Evolutionary conservation across 2,888 invertebrate species (phyloP).

Genomic region (Tachina grossa): DNA sequence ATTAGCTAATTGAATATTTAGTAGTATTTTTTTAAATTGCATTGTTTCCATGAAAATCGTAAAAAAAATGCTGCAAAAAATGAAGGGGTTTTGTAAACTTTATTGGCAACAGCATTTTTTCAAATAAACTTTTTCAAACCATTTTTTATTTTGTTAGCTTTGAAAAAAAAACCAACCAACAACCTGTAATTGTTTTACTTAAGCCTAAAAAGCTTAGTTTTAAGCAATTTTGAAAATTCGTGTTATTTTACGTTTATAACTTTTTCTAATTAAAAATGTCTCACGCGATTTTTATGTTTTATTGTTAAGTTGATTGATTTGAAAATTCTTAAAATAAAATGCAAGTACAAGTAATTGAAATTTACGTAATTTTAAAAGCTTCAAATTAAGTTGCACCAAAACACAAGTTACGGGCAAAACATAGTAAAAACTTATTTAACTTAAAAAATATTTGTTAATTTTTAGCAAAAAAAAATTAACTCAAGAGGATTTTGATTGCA

Average conservation of each 20-base stretch:
- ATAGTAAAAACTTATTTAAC: not conserved
- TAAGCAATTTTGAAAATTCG: conserved; percentile 38
- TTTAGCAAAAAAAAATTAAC: not conserved
- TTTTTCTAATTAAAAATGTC: conserved; percentile 61
- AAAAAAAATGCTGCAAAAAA: not conserved
- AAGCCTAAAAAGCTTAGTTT: conserved; percentile 16
- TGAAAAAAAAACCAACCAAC: not conserved
- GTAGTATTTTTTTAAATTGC: not conserved
- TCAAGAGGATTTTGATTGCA: no score
- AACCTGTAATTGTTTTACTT: conserved; percentile 20
- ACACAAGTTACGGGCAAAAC: no score
- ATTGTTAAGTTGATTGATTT: conserved; percentile 36
- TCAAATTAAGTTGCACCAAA: conserved; percentile 12
- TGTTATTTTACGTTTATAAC: conserved; percentile 33
- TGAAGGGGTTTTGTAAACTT: conserved; percentile 26
- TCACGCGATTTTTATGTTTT: conserved; percentile 65
- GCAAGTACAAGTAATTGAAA: conserved; percentile 6
- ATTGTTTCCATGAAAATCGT: not conserved
- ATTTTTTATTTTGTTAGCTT: conserved; percentile 8
- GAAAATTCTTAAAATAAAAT: conserved; percentile 38
- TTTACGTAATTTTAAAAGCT: conserved; percentile 35
- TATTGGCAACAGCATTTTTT: conserved; percentile 36
- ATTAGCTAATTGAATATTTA: no score
- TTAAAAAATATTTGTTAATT: conserved; percentile 7
- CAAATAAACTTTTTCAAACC: not conserved